Conservation (phyloP, 2,797 vertebrate genomes). For the Petrocephalus schoutedeni region DNA sequence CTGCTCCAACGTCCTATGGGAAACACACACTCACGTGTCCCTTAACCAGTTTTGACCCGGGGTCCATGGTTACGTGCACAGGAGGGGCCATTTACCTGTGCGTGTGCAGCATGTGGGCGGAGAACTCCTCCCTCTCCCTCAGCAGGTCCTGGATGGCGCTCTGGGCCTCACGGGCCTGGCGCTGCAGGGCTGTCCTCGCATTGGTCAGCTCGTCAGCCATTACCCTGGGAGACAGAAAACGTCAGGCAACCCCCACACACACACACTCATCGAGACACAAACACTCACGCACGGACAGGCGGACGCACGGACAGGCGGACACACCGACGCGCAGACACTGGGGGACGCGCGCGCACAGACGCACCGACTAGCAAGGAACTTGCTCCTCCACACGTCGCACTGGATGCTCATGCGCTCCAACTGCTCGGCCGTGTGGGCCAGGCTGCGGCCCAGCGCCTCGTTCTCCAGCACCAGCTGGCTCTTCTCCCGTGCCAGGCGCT, state of each 20-base stretch:
- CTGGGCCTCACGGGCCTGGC: slow-evolving; percentile 85
- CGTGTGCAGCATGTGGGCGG: slow-evolving; percentile 78
- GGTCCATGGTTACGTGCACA: neutral
- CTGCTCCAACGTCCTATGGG: slow-evolving; percentile 81
- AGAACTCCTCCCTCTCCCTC: slow-evolving; percentile 82
- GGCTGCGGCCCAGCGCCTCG: slow-evolving; percentile 71
- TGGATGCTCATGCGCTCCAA: slow-evolving; percentile 97
- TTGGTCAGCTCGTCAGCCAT: slow-evolving; percentile 94
- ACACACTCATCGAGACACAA: slow-evolving; percentile 28
- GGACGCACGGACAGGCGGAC: neutral
- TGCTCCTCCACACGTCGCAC: slow-evolving; percentile 97
- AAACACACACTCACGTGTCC: neutral
- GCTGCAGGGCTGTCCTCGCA: slow-evolving; percentile 76
- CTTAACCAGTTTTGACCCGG: slow-evolving; percentile 6
- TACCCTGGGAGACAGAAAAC: slow-evolving; percentile 64
- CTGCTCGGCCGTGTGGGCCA: slow-evolving; percentile 81
- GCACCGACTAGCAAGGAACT: slow-evolving; percentile 95
- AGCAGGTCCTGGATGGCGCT: slow-evolving; percentile 89
- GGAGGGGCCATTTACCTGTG: slow-evolving; percentile 69
- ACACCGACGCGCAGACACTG: neutral
- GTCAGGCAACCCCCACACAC: neutral
- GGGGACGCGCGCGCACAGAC: neutral
- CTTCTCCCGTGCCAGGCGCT: slow-evolving; percentile 86
- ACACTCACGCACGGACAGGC: neutral
- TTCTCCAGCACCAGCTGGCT: slow-evolving; percentile 93